phyloP scores from a whole-genome alignment of 2,888 invertebrate genomes.

The Yponomeuta evonymella region DNA sequence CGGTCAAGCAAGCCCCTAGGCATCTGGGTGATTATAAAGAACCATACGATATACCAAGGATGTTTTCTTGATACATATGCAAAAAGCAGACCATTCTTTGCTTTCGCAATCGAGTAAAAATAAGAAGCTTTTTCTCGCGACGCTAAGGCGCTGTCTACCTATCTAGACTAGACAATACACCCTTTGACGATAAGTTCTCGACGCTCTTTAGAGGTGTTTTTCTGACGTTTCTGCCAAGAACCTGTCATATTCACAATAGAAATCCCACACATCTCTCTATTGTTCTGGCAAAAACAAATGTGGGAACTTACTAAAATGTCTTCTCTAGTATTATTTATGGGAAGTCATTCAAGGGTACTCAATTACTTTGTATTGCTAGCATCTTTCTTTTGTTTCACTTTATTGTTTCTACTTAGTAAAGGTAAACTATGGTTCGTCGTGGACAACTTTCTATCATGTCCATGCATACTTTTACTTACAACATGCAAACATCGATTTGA shows the following conservation, averaged over 20 bases:
- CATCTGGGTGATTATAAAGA: too few relatives aligned
- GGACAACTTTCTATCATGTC: conserved; percentile 14
- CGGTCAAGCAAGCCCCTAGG: too few relatives aligned
- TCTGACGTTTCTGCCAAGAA: not conserved
- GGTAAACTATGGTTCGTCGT: not conserved
- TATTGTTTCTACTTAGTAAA: not conserved
- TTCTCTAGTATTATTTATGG: conserved; percentile 14
- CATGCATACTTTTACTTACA: conserved; percentile 18
- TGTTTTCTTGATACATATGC: too few relatives aligned
- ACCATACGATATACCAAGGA: too few relatives aligned
- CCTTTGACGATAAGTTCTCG: conserved; percentile 16
- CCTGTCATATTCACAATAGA: conserved; percentile 17
- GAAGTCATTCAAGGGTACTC: conserved; percentile 1
- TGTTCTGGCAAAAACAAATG: conserved; percentile 36
- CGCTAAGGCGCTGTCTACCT: not conserved
- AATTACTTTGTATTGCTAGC: conserved; percentile 23
- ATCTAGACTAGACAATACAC: not conserved
- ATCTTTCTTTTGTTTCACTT: conserved; percentile 18
- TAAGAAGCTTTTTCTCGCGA: not conserved
- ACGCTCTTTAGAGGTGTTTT: conserved; percentile 23
- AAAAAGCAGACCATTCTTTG: not conserved
- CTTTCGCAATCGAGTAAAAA: not conserved
- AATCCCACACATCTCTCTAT: conserved; percentile 42
- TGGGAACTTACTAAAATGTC: conserved; percentile 16
- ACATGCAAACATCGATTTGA: conserved; percentile 3